Evolutionary conservation across 2,113 vertebrate species (phyloP).

Genomic region (Hyperopisus bebe): DNA sequence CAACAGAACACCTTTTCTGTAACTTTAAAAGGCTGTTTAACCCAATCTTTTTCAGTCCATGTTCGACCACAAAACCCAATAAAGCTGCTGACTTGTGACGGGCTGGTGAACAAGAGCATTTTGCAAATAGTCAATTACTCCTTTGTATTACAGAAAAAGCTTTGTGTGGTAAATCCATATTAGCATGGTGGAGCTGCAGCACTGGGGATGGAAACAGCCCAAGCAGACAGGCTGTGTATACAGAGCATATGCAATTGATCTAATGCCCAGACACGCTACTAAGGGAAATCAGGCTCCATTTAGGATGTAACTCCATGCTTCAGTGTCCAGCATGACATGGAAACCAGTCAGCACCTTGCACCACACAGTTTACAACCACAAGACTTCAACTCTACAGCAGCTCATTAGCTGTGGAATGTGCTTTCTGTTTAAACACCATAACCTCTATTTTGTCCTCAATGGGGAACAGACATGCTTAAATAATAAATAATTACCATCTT

Average conservation of each 20-base stretch:
- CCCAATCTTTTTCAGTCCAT: neutral
- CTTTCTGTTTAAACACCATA: neutral
- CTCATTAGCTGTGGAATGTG: neutral
- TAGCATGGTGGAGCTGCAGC: neutral
- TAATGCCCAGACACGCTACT: neutral
- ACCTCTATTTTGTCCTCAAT: neutral
- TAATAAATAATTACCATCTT: neutral
- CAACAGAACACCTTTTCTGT: neutral
- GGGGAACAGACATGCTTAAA: neutral
- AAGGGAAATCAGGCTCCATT: neutral
- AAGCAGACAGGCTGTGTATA: neutral
- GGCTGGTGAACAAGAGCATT: neutral
- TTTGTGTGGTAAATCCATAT: neutral
- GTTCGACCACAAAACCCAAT: neutral
- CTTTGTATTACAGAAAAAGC: neutral
- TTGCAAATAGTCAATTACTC: neutral
- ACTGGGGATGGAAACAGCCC: neutral
- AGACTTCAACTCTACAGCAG: neutral
- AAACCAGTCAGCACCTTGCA: neutral
- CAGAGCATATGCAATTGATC: neutral
- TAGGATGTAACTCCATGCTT: neutral
- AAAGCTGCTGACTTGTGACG: neutral
- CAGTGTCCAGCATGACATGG: neutral
- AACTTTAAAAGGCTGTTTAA: neutral
- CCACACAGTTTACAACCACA: neutral